Base-by-base conservation (phyloP, 2,113 vertebrate species). In the Trichechus manatus region DNA sequence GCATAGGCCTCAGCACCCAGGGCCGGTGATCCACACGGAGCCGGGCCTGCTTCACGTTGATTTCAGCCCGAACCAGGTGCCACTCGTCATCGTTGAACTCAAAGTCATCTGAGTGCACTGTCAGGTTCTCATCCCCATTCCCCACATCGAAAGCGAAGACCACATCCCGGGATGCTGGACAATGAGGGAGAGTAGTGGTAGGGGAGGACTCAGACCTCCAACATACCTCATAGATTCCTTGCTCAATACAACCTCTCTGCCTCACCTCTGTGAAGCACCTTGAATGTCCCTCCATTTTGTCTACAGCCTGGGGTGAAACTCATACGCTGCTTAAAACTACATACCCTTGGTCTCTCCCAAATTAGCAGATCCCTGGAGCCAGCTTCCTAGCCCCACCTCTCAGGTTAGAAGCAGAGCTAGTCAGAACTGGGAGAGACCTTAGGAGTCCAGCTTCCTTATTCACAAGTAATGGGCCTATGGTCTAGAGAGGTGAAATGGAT, bases 31-130 rank as follows among this genome's bases (percentile, higher is more conserved):
- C 99, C 85, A 99, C 99, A n/a, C 99, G 99, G 63, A 99, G 98
- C 31, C 99, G 98, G 0, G 99, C 99, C 96, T 99, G 94, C 96
- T 99, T 99, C 96, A 99, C 99, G 0, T 99, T 99, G 98, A 99
- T 98, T 97, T 99, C 99, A 0, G 99, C 99, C 96, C 99, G 99
- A 92, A 99, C 99, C 92, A 99, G 99, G 96, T 99, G 99, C 99
- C 99, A 99, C 97, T 99, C 99, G 0, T 99, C 99, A 0, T 99
- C 99, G 0, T 99, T 99, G 89, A 99, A 99, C 39, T 99, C 98
- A 14, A 99, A 97, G 9, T 97, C 98, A 0, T 98, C 98, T 0
- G 99, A 99, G 36, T 97, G 98, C 9, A 99, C 98, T 0, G 99
- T 99, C 91, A 99, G 98, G 92, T 99, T 99, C 96, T 99, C 98